Conservation (phyloP, 2,888 invertebrate species). For the Litoditis marina region DNA sequence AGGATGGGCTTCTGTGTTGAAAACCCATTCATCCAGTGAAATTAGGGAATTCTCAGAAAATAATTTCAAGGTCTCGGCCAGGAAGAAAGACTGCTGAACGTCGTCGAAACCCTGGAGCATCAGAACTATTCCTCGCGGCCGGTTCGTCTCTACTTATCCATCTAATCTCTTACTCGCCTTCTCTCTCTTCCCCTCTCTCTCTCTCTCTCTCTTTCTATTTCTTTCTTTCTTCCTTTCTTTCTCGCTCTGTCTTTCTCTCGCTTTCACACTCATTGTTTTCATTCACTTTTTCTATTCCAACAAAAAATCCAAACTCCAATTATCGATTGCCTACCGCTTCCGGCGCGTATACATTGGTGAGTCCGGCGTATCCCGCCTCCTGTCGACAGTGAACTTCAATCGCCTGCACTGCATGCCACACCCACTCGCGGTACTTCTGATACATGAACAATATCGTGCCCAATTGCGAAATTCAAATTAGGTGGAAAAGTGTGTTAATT, state of each 20-base stretch:
- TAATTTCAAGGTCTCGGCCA: constrained; percentile 90
- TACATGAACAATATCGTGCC: too few relatives aligned
- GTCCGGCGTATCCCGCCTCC: constrained; percentile 86
- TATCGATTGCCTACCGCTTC: too few relatives aligned
- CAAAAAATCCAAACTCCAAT: too few relatives aligned
- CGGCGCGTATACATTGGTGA: constrained; percentile 83
- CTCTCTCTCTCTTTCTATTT: too few relatives aligned
- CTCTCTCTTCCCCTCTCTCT: too few relatives aligned
- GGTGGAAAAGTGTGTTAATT: too few relatives aligned
- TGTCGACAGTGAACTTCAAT: constrained; percentile 82
- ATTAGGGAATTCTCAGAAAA: constrained; percentile 83
- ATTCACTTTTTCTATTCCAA: too few relatives aligned
- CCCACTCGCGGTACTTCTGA: constrained; percentile 95
- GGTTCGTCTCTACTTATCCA: too few relatives aligned
- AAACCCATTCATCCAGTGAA: constrained; percentile 76
- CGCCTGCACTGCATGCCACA: constrained; percentile 90
- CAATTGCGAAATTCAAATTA: too few relatives aligned
- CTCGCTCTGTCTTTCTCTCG: too few relatives aligned
- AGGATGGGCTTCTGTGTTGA: constrained; percentile 84
- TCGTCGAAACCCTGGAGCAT: constrained; percentile 79
- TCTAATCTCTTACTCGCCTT: too few relatives aligned
- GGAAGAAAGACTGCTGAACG: constrained; percentile 96
- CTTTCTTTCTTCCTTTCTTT: not conserved
- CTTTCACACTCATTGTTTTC: not conserved
- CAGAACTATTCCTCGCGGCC: too few relatives aligned